Conservation (phyloP, 2,888 invertebrate species). For the Podotricha telesiphe region DNA sequence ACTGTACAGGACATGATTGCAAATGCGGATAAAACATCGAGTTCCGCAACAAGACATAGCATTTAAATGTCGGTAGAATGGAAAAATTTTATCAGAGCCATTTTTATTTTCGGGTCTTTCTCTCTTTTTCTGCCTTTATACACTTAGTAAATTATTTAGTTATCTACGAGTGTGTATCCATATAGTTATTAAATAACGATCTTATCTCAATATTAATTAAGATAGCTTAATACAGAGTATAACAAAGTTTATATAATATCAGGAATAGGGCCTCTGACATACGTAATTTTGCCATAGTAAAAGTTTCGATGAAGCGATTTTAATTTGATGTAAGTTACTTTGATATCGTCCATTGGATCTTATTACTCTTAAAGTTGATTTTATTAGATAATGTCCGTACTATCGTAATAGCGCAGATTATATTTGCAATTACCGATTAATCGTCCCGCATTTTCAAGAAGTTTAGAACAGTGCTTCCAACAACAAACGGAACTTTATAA, state of each 20-base stretch:
- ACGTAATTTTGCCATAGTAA: conserved; percentile 1
- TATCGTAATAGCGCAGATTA: conserved; percentile 1
- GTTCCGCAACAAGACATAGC: neutral
- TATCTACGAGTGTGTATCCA: too few relatives aligned
- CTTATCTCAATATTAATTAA: too few relatives aligned
- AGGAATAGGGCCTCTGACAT: neutral
- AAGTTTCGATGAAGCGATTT: conserved; percentile 5
- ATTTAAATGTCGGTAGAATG: neutral
- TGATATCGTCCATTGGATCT: conserved; percentile 1
- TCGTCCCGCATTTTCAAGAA: neutral
- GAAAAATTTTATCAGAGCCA: neutral
- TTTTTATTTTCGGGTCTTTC: neutral
- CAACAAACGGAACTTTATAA: neutral
- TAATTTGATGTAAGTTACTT: conserved; percentile 6
- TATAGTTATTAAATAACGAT: too few relatives aligned
- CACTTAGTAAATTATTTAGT: too few relatives aligned
- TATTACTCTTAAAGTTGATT: conserved; percentile 11
- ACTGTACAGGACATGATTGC: neutral
- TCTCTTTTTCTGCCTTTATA: neutral
- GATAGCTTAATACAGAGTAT: too few relatives aligned
- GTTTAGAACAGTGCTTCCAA: conserved; percentile 5
- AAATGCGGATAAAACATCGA: neutral
- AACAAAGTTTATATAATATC: neutral
- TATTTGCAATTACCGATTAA: conserved; percentile 16
- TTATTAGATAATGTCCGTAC: conserved; percentile 14